Evolutionary conservation across 2,797 vertebrate species (phyloP).

Genomic region (Pangasius macronema): DNA sequence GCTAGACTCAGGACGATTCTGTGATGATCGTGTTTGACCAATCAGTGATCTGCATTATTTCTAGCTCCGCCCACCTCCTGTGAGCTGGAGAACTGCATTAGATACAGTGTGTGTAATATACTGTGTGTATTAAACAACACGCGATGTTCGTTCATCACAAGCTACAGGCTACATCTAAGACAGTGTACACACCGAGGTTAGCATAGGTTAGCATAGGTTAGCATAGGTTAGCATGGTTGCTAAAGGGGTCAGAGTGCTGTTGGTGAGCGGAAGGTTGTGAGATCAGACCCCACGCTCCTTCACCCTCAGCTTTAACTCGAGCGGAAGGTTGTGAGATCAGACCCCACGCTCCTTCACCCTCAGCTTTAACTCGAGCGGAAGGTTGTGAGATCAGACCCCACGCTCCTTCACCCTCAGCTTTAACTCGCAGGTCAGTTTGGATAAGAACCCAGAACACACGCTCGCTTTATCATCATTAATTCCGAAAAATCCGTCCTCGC

Average conservation of each 20-base stretch:
- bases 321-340: too few species aligned
- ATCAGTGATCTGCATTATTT: background rate
- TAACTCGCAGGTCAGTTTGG: background rate
- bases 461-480: constrained; percentile 7
- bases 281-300: too few species aligned
- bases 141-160: background rate
- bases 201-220: background rate
- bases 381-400: background rate
- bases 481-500: background rate
- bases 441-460: background rate
- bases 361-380: too few species aligned
- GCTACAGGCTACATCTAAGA: background rate
- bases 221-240: background rate
- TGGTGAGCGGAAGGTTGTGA: background rate
- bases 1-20: background rate
- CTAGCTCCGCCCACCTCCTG: background rate
- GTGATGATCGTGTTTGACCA: background rate
- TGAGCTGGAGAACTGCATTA: background rate
- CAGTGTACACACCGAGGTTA: background rate
- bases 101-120: background rate
- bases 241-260: background rate
- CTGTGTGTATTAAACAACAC: background rate
- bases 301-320: too few species aligned
- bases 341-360: too few species aligned
- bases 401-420: background rate